These are phyloP conservation scores for Athrips mouffetella DNA, from an alignment of 2,888 invertebrate genomes.

Conservation along the genomic window DNA sequence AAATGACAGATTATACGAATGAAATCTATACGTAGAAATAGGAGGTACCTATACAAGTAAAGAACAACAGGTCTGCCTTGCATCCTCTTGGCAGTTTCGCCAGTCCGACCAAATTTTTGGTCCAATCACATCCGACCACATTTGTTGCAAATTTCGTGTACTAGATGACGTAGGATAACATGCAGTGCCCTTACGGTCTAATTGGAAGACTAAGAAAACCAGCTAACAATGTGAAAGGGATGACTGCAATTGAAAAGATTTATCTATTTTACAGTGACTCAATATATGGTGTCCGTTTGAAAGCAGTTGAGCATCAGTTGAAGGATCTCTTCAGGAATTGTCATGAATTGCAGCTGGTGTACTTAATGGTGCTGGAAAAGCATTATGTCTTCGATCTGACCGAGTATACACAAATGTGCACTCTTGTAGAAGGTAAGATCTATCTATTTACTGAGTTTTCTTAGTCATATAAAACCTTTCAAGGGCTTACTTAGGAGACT, in stretches of 20 bases:
- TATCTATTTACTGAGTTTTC: neutral
- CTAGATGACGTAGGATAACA: no score
- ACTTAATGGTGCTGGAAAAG: conserved; percentile 59
- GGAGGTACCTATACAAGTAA: no score
- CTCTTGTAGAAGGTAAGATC: conserved; percentile 54
- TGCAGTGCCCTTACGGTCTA: neutral
- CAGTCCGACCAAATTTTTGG: no score
- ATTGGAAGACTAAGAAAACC: neutral
- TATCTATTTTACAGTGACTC: conserved; percentile 49
- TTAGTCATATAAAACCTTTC: neutral
- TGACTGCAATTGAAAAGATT: no score
- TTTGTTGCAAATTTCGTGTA: no score
- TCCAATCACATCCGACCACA: no score
- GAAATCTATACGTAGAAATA: no score
- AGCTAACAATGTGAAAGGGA: no score
- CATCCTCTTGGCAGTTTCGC: no score
- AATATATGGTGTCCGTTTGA: conserved; percentile 53
- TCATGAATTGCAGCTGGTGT: conserved; percentile 62
- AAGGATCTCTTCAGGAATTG: conserved; percentile 63
- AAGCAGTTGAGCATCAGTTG: conserved; percentile 48
- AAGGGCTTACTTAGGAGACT: no score
- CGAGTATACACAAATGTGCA: conserved; percentile 44
- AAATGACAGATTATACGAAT: no score
- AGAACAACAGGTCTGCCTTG: no score
- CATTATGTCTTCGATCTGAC: conserved; percentile 58